Base-by-base conservation (phyloP, 1,140 invertebrate species). In the Protaetia brevitarsis region DNA sequence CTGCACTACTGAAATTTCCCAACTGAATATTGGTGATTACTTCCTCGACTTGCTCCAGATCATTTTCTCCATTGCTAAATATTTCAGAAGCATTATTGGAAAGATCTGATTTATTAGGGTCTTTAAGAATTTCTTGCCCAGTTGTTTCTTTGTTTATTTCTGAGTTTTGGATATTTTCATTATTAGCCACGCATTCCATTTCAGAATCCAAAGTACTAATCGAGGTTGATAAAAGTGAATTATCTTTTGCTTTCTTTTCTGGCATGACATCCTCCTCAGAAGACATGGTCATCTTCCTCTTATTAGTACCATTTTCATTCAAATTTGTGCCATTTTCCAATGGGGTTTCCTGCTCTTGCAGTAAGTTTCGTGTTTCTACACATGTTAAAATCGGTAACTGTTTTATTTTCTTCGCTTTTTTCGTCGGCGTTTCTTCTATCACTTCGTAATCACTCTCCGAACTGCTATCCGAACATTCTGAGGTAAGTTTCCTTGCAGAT, bases 371-470 rank as follows among this genome's bases (percentile, higher is more conserved):
- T 7, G 16, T 8, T 3, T 51, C 26, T 7, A 51, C 41, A n/a
- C 69, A 69, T 34, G 70, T 70, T 41, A 74, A 69, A 66, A 68
- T 51, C 10, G 73, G 73, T 31, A 74, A 68, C 28, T 36, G 56
- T 19, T 61, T 28, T n/a, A n/a, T 45, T 34, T 68, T 67, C 41
- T 68, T 68, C 11, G 5, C 6, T 62, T 68, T 66, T 3, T 66
- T 58, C 5, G 57, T 11, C 28, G 13, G 29, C 26, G 23, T 13
- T 41, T 30, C 31, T 21, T 59, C 34, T 13, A 58, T 27, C 7
- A 31, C 37, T 23, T 73, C 69, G 68, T 71, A 72, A 65, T 76
- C 74, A 65, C 72, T 76, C 57, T 74, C 73, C 10, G 71, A 73
- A 41, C 71, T 74, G 56, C 56, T 59, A 65, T 67, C 58, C 7